Evolutionary conservation across 2,888 invertebrate genomes (phyloP), one percentile per base, ranked within the genome.

Genomic region (Anthoptus insignis): DNA sequence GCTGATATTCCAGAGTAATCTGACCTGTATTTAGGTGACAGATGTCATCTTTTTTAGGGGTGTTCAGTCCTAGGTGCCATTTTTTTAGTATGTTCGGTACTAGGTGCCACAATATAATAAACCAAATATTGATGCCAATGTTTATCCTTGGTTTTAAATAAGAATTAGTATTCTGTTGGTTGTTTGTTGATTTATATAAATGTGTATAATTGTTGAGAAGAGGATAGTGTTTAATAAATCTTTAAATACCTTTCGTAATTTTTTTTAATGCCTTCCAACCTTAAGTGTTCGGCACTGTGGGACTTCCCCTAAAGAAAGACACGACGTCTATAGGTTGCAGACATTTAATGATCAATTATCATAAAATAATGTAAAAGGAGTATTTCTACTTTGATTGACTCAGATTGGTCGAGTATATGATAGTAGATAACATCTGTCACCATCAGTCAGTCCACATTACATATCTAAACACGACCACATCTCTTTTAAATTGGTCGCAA

Each of bases 1-100:
- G 69, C 68, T 34, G 72, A 68, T 39, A 67, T 69, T 42, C 72
- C 72, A 19, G 68, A 72, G 56, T 69, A 67, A 54, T 56, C 54
- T 57, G 66, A 69, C 21, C 19, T 4, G 14, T 72, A 67, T 39
- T 65, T 72, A 14, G 68, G 70, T 64, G 67, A 68, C 57, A 56
- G 64, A 59, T 69, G 67, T 21, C 19, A 21, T 19, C 4, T 16
- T 49, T 13, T 61, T 67, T 59, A 54, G 65, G 57, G 52, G 16
- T 66, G 64, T 65, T 64, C 67, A 59, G 50, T 45, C 32, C 24
- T 65, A 59, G 29, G 60, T 52, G 65, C 59, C 52, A 50, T 39
- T 52, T 42, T 21, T 49, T 27, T 57, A 58, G 37, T 59, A 50
- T 37, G 64, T 70, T 58, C 66, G 67, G 64, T 70, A 68, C 56